Evolutionary conservation across 2,888 invertebrate genomes (phyloP).

Genomic region (Amiota minor): DNA sequence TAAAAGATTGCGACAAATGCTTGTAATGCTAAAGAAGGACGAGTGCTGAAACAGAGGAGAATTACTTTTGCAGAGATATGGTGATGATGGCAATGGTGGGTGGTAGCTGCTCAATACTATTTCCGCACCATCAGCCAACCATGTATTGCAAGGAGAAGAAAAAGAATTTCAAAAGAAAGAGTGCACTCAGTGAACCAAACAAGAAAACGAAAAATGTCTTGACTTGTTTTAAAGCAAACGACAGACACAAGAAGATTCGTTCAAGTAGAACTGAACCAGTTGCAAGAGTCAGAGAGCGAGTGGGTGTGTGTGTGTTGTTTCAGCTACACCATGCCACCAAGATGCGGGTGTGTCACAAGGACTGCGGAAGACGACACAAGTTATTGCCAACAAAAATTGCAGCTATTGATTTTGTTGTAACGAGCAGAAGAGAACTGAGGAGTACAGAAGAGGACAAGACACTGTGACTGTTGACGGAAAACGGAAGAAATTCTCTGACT

Average conservation of each 20-base stretch:
- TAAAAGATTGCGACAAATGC: too few species aligned
- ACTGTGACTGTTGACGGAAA: background rate
- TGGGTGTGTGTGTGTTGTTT: too few species aligned
- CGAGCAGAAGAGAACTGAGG: too few species aligned
- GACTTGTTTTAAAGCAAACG: too few species aligned
- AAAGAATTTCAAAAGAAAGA: background rate
- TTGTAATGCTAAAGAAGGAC: too few species aligned
- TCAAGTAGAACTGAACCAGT: background rate
- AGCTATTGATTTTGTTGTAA: conserved; percentile 50
- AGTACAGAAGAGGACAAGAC: background rate
- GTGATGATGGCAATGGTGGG: too few species aligned
- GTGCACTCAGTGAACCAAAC: conserved; percentile 5
- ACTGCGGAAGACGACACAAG: conserved; percentile 30
- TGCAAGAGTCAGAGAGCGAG: background rate
- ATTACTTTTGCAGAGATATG: too few species aligned
- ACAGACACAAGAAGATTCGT: too few species aligned
- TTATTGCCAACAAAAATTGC: conserved; percentile 49
- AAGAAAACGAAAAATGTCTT: conserved; percentile 26
- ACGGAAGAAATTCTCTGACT: conserved; percentile 31
- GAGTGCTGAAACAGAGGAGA: too few species aligned
- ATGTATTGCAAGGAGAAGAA: conserved; percentile 31
- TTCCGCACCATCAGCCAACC: conserved; percentile 40
- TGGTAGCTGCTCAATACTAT: background rate
- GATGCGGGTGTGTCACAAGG: too few species aligned
- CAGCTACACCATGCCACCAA: too few species aligned